Evolutionary conservation across 2,797 vertebrate genomes (phyloP), one percentile per base, ranked within the genome.

Genomic region (Graptemys geographica): DNA sequence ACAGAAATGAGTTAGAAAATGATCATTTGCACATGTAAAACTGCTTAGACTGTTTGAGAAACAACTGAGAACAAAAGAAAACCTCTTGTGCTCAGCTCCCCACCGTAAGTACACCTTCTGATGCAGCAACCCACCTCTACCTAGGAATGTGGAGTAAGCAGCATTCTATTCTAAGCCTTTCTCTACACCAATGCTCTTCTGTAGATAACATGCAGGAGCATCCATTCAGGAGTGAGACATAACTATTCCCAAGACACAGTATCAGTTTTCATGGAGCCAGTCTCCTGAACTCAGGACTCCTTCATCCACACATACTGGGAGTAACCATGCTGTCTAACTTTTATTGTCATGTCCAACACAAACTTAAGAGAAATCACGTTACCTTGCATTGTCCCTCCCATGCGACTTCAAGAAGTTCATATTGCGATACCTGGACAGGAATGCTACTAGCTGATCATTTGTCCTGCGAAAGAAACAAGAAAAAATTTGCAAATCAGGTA

Each of bases 341-440:
- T 52, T 80, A 80, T 23, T 15, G 16, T 8, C 5, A 8, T 6
- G 19, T 49, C 5, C 83, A 44, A n/a, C 81, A 62, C 1, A 16
- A 59, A n/a, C 23, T 1, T 3, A 57, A 69, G 23, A 33, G 59
- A 59, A 31, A 10, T 4, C 47, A 44, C 6, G 51, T 97, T 98
- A 99, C 99, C 99, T 99, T 93, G 99, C 99, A 2, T 99, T 99
- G 98, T 99, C 99, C 94, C 99, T 99, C 94, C 99, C 99, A 0
- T 99, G 99, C 8, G 99, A 99, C 97, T 99, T 99, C 98, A 99
- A 98, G 98, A 99, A 99, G 97, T 99, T 99, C 99, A 99, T 99
- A 76, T 99, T 97, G 94, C 99, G 98, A 91, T 99, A 99, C 95
- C 99, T 99, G 94, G 99, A 99, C 92, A 99, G 98, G 98, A 99